Percentiles rank a stretch among this genome's conserved stretches.
phyloP scores from a whole-genome alignment of 1,140 invertebrate species.

The Drosophila subpulchrella region DNA sequence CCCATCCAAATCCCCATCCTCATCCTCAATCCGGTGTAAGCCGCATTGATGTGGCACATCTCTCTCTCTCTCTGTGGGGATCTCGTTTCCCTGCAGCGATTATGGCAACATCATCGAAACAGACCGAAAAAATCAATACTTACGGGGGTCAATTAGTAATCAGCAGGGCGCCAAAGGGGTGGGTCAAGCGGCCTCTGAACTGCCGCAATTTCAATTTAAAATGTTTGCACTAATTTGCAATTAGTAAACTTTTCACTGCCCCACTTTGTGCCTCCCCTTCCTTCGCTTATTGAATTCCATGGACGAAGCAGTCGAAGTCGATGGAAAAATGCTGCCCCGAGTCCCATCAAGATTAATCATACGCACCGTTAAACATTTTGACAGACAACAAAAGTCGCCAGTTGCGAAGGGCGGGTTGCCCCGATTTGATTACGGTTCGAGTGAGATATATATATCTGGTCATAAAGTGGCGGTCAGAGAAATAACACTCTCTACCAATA shows the following conservation, averaged over 20 bases:
- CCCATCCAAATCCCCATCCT: background rate
- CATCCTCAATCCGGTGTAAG: background rate
- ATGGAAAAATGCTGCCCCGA: constrained; percentile 14
- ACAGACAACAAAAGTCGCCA: constrained; percentile 49
- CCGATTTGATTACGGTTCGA: constrained; percentile 50
- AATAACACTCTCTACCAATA: background rate
- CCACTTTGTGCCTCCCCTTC: background rate
- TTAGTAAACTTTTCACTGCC: constrained; percentile 40
- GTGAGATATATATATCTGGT: constrained; percentile 1
- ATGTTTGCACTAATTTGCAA: constrained; percentile 63
- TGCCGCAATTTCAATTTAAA: constrained; percentile 43
- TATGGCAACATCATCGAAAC: constrained; percentile 14
- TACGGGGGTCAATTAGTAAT: constrained; percentile 39
- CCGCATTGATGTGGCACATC: background rate
- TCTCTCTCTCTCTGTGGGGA: background rate
- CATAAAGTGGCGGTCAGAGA: background rate
- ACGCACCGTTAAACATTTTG: constrained; percentile 70
- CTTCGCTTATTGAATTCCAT: background rate
- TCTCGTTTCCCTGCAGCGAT: background rate
- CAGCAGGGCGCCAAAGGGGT: background rate
- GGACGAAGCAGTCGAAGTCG: constrained; percentile 19
- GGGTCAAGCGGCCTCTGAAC: background rate
- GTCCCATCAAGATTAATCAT: constrained; percentile 67
- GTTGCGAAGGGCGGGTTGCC: constrained; percentile 22
- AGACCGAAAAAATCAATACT: constrained; percentile 40